Conservation (phyloP, 2,888 invertebrate genomes). For the Heteromyza rotundicornis region DNA sequence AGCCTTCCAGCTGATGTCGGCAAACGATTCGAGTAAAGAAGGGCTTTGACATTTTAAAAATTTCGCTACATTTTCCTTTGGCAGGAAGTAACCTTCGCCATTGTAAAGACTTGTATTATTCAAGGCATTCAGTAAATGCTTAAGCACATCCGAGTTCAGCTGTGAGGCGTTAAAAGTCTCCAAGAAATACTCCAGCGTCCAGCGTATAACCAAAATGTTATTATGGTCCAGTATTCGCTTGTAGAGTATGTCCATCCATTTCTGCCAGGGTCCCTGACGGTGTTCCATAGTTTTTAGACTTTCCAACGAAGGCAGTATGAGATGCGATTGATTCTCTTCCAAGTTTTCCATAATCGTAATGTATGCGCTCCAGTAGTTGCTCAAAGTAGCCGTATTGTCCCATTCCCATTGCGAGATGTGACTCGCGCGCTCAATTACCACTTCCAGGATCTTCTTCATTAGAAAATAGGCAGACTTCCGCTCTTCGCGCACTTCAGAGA, state of each 20-base stretch:
- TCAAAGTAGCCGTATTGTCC: slow-evolving; percentile 16
- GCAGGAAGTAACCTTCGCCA: slow-evolving; percentile 35
- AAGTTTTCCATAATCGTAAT: slow-evolving; percentile 52
- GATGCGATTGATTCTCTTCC: slow-evolving; percentile 58
- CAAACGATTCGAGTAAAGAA: slow-evolving; percentile 23
- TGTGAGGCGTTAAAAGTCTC: slow-evolving; percentile 31
- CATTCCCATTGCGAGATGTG: slow-evolving; percentile 10
- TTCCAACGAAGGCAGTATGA: slow-evolving; percentile 53
- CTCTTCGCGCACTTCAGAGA: slow-evolving; percentile 40
- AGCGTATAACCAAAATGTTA: slow-evolving; percentile 53
- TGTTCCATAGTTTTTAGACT: slow-evolving; percentile 28
- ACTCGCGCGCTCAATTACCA: slow-evolving; percentile 12
- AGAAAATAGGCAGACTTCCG: slow-evolving; percentile 48
- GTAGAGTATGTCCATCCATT: slow-evolving; percentile 46
- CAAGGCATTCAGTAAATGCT: slow-evolving; percentile 45
- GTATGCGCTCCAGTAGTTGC: slow-evolving; percentile 43
- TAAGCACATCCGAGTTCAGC: slow-evolving; percentile 34
- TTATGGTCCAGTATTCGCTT: slow-evolving; percentile 45
- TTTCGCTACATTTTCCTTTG: slow-evolving; percentile 19
- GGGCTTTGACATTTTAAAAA: slow-evolving; percentile 31
- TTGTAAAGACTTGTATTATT: slow-evolving; percentile 53
- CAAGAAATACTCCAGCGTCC: slow-evolving; percentile 48
- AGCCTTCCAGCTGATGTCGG: slow-evolving; percentile 48
- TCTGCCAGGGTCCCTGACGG: slow-evolving; percentile 23
- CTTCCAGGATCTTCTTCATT: slow-evolving; percentile 36